Conservation (phyloP, 92 coral and sea anemone species). For the Epizoanthus illoricatus region DNA sequence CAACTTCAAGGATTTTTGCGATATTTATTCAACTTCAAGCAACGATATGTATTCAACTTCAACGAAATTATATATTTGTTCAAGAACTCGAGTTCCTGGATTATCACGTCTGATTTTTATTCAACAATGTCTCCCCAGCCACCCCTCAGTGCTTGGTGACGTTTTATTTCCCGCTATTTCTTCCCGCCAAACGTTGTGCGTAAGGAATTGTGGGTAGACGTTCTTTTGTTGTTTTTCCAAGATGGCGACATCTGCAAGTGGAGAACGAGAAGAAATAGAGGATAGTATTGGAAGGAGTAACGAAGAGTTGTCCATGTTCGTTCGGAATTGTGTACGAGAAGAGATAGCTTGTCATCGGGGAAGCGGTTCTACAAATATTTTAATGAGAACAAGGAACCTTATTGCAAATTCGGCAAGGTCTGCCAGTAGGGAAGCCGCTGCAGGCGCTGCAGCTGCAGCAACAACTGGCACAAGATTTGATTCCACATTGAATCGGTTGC, state of each 20-base stretch:
- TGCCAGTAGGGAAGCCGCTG: conserved; percentile 46
- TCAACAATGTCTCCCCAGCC: conserved; percentile 28
- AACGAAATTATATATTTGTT: conserved; percentile 5
- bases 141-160: conserved; percentile 19
- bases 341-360: conserved; percentile 48
- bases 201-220: conserved; percentile 2
- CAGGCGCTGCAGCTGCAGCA: conserved; percentile 18
- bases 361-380: conserved; percentile 17
- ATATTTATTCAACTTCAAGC: conserved; percentile 24
- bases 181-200: conserved; percentile 8
- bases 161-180: conserved; percentile 17
- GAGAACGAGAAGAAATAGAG: not conserved
- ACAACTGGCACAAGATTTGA: conserved; percentile 3
- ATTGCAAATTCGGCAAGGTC: conserved; percentile 54
- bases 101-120: conserved; percentile 10
- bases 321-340: conserved; percentile 54
- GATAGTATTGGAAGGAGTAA: conserved; percentile 10
- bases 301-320: conserved; percentile 40
- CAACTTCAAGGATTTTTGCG: not conserved
- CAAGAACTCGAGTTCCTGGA: conserved; percentile 33
- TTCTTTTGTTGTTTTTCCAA: not conserved
- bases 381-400: conserved; percentile 49
- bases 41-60: conserved; percentile 18
- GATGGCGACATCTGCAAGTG: conserved; percentile 14
- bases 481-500: not conserved